phyloP scores from a whole-genome alignment of 30 jellyfish, hydroid and myxozoan genomes.

The Mastigias papua region DNA sequence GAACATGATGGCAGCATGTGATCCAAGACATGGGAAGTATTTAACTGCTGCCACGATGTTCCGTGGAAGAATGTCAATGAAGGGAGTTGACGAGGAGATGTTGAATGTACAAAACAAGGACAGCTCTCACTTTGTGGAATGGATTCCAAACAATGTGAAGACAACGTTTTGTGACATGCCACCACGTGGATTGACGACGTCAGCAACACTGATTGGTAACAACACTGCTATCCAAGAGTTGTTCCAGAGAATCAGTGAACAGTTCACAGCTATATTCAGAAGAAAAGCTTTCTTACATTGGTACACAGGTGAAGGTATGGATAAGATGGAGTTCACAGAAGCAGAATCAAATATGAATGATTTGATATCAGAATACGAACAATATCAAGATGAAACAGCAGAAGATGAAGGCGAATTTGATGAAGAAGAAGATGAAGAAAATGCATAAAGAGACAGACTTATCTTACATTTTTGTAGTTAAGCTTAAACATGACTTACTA shows the following conservation, averaged over 20 bases:
- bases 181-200: constrained; percentile 98
- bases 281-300: constrained; percentile 99
- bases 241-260: constrained; percentile 99
- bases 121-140: constrained; percentile 99
- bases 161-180: constrained; percentile 99
- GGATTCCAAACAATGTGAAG: constrained; percentile 99
- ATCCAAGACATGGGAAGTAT: constrained; percentile 99
- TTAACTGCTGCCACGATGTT: constrained; percentile 99
- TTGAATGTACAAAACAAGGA: constrained; percentile 97
- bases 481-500: too few relatives aligned
- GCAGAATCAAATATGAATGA: constrained; percentile 99
- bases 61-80: constrained; percentile 99
- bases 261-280: constrained; percentile 98
- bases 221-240: constrained; percentile 99
- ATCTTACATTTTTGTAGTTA: background rate
- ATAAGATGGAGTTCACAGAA: constrained; percentile 99
- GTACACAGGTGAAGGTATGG: constrained; percentile 99
- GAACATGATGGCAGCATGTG: constrained; percentile 99
- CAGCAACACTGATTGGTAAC: constrained; percentile 99
- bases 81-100: constrained; percentile 99
- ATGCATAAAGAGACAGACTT: background rate
- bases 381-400: constrained; percentile 99
- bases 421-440: constrained; percentile 91
- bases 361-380: constrained; percentile 98
- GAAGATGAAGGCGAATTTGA: constrained; percentile 99